Evolutionary conservation across 2,797 vertebrate species (phyloP).

Genomic region (Eospalax fontanierii): DNA sequence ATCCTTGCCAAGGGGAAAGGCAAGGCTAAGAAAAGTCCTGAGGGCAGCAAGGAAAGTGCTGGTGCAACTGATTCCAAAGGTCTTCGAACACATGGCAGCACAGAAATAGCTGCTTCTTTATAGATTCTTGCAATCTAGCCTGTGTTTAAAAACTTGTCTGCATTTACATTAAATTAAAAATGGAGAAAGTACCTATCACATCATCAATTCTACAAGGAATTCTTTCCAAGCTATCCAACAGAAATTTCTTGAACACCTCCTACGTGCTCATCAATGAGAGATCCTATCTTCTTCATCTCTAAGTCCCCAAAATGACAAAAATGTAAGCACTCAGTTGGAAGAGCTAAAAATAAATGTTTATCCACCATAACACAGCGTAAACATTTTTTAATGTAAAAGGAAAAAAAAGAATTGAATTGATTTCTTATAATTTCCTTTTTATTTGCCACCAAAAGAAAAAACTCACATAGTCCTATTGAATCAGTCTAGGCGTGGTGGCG

Average conservation of each 20-base stretch:
- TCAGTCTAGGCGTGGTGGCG: too few relatives aligned
- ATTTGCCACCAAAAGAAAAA: background rate
- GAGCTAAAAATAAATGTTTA: background rate
- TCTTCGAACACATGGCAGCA: background rate
- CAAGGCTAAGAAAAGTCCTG: background rate
- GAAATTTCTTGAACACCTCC: slow-evolving; percentile 20
- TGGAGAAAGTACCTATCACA: background rate
- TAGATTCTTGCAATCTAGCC: background rate
- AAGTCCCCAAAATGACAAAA: background rate
- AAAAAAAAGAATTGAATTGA: background rate
- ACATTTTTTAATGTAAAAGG: too few relatives aligned
- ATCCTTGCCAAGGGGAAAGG: too few relatives aligned
- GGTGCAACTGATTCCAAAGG: background rate
- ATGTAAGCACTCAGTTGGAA: background rate
- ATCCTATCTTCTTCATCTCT: background rate
- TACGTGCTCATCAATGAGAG: background rate
- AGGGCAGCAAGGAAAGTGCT: background rate
- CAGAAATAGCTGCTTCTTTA: background rate
- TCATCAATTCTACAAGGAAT: background rate
- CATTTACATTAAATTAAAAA: slow-evolving; percentile 42
- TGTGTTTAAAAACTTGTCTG: background rate
- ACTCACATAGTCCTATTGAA: background rate
- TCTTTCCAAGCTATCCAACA: slow-evolving; percentile 7
- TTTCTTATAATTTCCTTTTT: background rate
- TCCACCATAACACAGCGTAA: background rate